These are phyloP conservation scores for Cygnus buccinator DNA, from an alignment of 2,113 vertebrate species.

Conservation along the genomic window DNA sequence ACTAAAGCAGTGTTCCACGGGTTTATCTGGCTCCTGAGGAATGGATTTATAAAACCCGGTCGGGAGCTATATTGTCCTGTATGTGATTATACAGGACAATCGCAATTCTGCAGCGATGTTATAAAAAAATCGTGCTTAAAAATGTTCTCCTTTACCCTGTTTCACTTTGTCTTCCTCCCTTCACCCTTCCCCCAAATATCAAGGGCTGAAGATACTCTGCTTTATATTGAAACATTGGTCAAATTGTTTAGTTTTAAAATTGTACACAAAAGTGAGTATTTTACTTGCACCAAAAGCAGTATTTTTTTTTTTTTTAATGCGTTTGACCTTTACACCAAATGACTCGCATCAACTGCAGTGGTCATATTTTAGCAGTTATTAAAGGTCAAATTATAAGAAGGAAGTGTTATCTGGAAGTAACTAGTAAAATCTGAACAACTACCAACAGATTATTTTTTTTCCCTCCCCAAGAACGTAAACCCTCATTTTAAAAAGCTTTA, in stretches of 20 bases:
- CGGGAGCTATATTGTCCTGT: background rate
- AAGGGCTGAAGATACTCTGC: background rate
- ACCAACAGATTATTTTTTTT: background rate
- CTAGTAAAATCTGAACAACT: slow-evolving; percentile 12
- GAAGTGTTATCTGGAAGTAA: background rate
- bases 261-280: background rate
- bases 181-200: background rate
- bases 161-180: background rate
- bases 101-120: background rate
- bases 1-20: background rate
- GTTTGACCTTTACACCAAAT: background rate
- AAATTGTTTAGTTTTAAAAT: background rate
- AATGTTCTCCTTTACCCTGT: background rate
- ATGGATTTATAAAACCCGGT: background rate
- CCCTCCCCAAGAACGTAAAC: background rate
- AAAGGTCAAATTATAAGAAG: background rate
- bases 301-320: background rate
- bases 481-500: background rate
- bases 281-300: background rate
- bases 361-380: slow-evolving; percentile 28
- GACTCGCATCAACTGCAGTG: background rate
- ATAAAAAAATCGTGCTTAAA: background rate
- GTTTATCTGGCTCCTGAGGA: background rate
- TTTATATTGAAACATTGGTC: background rate
- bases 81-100: background rate